Evolutionary conservation across 2,888 invertebrate species (phyloP).

Genomic region (Teleogryllus oceanicus): DNA sequence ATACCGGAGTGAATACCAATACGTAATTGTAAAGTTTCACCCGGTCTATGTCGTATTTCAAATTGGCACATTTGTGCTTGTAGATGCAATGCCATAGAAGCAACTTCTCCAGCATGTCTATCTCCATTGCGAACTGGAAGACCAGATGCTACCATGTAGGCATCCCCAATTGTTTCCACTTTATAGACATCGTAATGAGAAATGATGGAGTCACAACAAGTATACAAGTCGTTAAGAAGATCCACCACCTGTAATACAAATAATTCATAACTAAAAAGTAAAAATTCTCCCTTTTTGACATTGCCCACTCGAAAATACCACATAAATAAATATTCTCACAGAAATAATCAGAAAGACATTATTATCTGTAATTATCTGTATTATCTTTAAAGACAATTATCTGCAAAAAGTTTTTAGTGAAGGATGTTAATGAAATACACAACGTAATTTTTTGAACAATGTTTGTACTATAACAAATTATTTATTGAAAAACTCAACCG

Average conservation of each 20-base stretch:
- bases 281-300: neutral
- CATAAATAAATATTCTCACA: neutral
- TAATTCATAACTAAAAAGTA: neutral
- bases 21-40: slow-evolving; percentile 64
- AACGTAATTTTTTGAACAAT: too few relatives aligned
- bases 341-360: neutral
- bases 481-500: too few relatives aligned
- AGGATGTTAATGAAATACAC: too few relatives aligned
- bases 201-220: slow-evolving; percentile 83
- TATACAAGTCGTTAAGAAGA: slow-evolving; percentile 82
- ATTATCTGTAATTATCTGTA: too few relatives aligned
- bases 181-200: slow-evolving; percentile 85
- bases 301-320: slow-evolving; percentile 18
- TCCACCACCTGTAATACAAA: slow-evolving; percentile 65
- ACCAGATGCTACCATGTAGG: slow-evolving; percentile 76
- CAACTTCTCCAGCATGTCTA: slow-evolving; percentile 74
- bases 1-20: slow-evolving; percentile 68
- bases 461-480: too few relatives aligned
- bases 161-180: slow-evolving; percentile 80
- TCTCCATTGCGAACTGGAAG: slow-evolving; percentile 70
- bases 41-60: slow-evolving; percentile 63
- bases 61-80: slow-evolving; percentile 67
- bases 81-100: slow-evolving; percentile 71
- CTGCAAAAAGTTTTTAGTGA: too few relatives aligned
- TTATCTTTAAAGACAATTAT: too few relatives aligned